These are phyloP conservation scores for Rhynchonycteris naso DNA, from an alignment of 2,797 vertebrate species.

Conservation along the genomic window DNA sequence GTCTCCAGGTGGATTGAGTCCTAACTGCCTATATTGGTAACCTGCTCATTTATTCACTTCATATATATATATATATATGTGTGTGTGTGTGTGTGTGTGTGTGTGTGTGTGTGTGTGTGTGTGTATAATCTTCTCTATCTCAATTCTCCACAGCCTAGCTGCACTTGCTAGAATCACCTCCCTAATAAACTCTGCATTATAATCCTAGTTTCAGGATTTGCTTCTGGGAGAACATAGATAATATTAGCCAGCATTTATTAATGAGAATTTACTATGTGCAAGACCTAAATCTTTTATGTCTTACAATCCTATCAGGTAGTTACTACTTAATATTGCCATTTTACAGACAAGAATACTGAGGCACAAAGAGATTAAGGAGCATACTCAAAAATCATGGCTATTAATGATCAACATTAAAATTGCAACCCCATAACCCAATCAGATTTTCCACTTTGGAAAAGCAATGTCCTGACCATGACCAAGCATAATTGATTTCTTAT, in stretches of 20 bases:
- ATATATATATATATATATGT: too few relatives aligned
- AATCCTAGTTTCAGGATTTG: not conserved
- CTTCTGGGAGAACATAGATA: not conserved
- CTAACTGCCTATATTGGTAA: not conserved
- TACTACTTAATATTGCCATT: not conserved
- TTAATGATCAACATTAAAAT: not conserved
- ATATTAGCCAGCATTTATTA: not conserved
- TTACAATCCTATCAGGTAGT: not conserved
- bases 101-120: too few relatives aligned
- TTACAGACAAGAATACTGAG: not conserved
- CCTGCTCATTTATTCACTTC: not conserved
- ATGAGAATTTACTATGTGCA: not conserved
- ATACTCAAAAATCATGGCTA: not conserved
- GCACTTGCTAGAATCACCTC: not conserved
- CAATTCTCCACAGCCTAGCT: not conserved
- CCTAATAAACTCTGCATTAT: not conserved
- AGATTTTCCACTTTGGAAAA: slow-evolving; percentile 2
- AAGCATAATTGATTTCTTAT: not conserved
- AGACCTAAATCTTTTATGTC: not conserved
- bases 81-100: too few relatives aligned
- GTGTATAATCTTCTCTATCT: not conserved
- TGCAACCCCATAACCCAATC: not conserved
- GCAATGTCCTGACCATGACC: not conserved
- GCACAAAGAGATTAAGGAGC: not conserved
- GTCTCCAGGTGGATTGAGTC: not conserved